These are phyloP conservation scores for Garra rufa DNA, from an alignment of 2,113 vertebrate genomes.

Conservation along the genomic window DNA sequence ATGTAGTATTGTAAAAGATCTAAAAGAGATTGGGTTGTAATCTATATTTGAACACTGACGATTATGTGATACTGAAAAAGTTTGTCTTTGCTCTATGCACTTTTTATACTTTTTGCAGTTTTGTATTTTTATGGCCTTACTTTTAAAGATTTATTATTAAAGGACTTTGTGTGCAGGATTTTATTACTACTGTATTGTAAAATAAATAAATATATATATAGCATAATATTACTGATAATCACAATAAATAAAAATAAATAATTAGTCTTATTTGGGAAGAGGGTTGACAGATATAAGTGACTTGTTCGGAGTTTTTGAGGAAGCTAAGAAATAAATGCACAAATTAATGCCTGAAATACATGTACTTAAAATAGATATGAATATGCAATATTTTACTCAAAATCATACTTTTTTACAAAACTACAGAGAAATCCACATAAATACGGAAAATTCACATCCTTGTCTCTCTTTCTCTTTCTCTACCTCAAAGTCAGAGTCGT, in stretches of 20 bases:
- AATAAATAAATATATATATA: too few relatives aligned
- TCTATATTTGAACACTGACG: background rate
- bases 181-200: background rate
- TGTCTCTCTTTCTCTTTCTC: background rate
- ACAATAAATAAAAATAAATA: background rate
- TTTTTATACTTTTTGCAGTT: background rate
- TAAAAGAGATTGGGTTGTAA: background rate
- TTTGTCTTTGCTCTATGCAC: background rate
- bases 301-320: background rate
- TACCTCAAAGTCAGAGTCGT: constrained; percentile 91
- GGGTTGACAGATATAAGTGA: background rate
- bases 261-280: too few relatives aligned
- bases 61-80: background rate
- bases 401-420: background rate
- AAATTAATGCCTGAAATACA: background rate
- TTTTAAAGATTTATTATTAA: background rate
- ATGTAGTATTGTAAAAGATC: background rate
- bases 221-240: too few relatives aligned
- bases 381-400: too few relatives aligned
- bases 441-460: background rate
- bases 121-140: background rate
- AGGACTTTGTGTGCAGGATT: background rate
- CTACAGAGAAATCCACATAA: background rate
- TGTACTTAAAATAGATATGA: too few relatives aligned
- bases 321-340: background rate